Base-by-base conservation (phyloP, 1,140 invertebrate species). In the Triops cancriformis region DNA sequence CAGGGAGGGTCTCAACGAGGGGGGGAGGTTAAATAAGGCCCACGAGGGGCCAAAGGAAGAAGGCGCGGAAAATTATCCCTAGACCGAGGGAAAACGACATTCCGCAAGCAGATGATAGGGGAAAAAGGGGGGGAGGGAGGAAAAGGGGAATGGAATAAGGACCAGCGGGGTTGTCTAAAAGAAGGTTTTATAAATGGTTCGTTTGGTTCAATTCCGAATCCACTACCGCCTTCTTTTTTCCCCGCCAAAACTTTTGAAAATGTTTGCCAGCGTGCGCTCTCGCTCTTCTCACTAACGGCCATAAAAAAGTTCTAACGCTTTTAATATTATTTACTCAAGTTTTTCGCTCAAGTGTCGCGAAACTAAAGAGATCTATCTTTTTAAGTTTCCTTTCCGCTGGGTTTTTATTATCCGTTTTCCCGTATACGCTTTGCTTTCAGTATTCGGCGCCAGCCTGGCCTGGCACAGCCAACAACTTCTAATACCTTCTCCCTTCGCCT, bases 11-110 rank as follows among this genome's bases (percentile, higher is more conserved):
- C 45, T 18, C 26, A 76, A 51, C 26, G 42, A 43, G 31, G 42
- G 75, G n/a, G 75, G 75, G 42, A 45, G 75, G 26, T 27, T 11
- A 75, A 64, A 76, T 76, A 76, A 76, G 41, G 75, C n/a, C 73
- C n/a, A 43, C 75, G 14, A 26, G 27, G 26, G 27, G n/a, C 26
- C 31, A 76, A 43, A 41, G 75, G 43, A 51, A 41, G 75, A 43
- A 76, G 75, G 75, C 42, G 31, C 51, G 51, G 43, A 76, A 42
- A 76, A 51, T 51, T 76, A 76, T 76, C 42, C 43, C 75, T 9
- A 26, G 75, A 43, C 75, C 28, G 27, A 76, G 43, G 75, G 75
- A 51, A 51, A 28, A 43, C 43, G 75, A 26, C 75, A 43, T 76
- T 43, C 75, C 51, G 75, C 43, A 64, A 51, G 75, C 64, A 64